phyloP scores from a whole-genome alignment of 2,113 vertebrate species.

The Gymnorhina tibicen region DNA sequence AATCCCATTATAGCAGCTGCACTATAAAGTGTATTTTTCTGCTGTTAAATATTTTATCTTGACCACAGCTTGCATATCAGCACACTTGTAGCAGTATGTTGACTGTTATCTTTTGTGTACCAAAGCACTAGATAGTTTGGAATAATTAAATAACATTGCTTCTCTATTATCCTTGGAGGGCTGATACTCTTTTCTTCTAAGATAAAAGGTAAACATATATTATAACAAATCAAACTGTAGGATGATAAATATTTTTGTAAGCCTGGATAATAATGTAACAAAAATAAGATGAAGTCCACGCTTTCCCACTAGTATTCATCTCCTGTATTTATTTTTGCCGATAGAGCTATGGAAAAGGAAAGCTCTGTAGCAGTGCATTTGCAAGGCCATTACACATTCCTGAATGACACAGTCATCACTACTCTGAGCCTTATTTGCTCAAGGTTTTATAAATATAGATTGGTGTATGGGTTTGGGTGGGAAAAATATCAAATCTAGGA shows the following conservation, averaged over 20 bases:
- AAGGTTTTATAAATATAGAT: conserved; percentile 25
- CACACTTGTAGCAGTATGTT: conserved; percentile 59
- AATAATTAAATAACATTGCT: conserved; percentile 67
- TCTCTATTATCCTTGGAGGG: conserved; percentile 20
- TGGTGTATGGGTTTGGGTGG: neutral
- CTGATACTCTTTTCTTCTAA: conserved; percentile 52
- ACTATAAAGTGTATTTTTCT: conserved; percentile 38
- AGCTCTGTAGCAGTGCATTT: neutral
- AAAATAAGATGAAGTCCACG: conserved; percentile 45
- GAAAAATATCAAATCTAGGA: neutral
- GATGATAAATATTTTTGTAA: conserved; percentile 63
- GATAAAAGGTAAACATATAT: conserved; percentile 71
- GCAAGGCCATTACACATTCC: conserved; percentile 15
- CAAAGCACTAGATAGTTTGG: conserved; percentile 45
- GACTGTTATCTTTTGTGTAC: conserved; percentile 68
- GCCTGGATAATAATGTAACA: conserved; percentile 45
- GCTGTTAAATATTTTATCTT: conserved; percentile 66
- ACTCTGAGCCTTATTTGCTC: conserved; percentile 12
- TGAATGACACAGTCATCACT: neutral
- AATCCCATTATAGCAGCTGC: conserved; percentile 26
- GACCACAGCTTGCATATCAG: conserved; percentile 60
- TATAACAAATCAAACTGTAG: conserved; percentile 56
- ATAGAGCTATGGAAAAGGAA: neutral
- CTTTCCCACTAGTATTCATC: conserved; percentile 4
- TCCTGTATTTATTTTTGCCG: conserved; percentile 37